These are phyloP conservation scores for Neuroterus valhalla DNA, from an alignment of 1,140 invertebrate species.

Conservation along the genomic window DNA sequence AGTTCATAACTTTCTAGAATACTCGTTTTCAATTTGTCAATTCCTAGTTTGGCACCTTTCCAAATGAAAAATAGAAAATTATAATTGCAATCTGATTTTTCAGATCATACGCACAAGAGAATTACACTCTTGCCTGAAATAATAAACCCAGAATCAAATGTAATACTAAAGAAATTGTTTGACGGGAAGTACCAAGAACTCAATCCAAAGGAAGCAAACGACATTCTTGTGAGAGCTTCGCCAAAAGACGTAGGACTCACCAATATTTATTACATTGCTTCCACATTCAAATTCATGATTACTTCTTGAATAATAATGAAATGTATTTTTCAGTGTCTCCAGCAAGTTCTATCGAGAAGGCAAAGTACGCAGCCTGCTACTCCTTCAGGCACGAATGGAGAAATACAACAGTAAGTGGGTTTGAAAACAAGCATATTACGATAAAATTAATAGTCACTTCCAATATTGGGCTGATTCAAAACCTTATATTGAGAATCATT, in stretches of 20 bases:
- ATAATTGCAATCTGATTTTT: conserved; percentile 49
- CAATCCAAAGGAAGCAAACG: conserved; percentile 84
- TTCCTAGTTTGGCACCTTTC: too few species aligned
- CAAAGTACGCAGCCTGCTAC: not conserved
- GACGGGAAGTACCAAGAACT: conserved; percentile 80
- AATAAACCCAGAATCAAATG: conserved; percentile 80
- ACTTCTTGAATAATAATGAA: not conserved
- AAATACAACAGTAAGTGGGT: conserved; percentile 65
- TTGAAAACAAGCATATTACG: not conserved
- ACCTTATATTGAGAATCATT: too few species aligned
- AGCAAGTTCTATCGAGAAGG: conserved; percentile 19
- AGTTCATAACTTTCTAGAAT: not conserved
- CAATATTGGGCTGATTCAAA: too few species aligned
- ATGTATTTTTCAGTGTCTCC: conserved; percentile 33
- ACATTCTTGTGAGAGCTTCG: conserved; percentile 85
- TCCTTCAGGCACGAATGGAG: conserved; percentile 35
- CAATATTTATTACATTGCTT: too few species aligned
- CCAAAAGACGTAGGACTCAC: conserved; percentile 75
- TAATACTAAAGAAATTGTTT: conserved; percentile 81
- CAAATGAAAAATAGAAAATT: conserved; percentile 1
- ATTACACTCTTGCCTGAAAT: conserved; percentile 86
- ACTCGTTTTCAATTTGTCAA: too few species aligned
- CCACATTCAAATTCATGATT: too few species aligned
- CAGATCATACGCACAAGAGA: conserved; percentile 81
- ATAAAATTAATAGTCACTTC: not conserved